A percentile compares a stretch with the other conserved stretches of the same genome.
phyloP scores from a whole-genome alignment of 2,113 vertebrate genomes.

The Trogon melanurus region DNA sequence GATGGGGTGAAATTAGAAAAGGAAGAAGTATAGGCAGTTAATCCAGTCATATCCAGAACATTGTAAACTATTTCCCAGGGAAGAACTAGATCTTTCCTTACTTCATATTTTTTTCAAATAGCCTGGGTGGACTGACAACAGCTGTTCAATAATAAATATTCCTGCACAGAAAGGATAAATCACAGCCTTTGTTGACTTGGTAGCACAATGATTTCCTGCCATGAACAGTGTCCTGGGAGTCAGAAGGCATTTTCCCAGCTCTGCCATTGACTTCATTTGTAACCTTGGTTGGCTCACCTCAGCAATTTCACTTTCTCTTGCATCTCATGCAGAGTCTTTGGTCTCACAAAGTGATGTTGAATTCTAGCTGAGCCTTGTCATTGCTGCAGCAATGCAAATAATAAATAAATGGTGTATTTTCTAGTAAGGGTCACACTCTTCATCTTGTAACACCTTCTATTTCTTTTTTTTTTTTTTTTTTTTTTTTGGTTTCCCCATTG shows the following conservation, averaged over 20 bases:
- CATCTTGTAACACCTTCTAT: background rate
- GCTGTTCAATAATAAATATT: background rate
- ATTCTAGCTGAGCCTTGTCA: background rate
- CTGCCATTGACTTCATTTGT: background rate
- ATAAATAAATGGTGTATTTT: background rate
- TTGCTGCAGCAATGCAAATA: background rate
- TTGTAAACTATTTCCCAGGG: background rate
- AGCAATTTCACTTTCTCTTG: background rate
- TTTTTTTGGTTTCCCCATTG: rapidly evolving
- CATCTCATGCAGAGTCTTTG: background rate
- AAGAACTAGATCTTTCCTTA: background rate
- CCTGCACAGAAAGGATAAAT: background rate
- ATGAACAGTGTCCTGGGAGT: background rate
- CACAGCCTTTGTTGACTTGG: background rate
- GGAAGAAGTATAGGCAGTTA: background rate
- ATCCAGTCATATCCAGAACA: background rate
- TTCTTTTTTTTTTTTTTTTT: background rate
- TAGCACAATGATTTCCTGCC: background rate
- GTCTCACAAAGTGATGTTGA: background rate
- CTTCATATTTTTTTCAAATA: background rate
- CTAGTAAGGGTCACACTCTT: background rate
- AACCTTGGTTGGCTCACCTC: background rate
- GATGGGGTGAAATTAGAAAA: conserved; percentile 25
- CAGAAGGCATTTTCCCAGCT: background rate
- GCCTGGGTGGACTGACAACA: background rate